Base-by-base conservation (phyloP, 2,888 invertebrate species). In the Caenorhabditis plicata region DNA sequence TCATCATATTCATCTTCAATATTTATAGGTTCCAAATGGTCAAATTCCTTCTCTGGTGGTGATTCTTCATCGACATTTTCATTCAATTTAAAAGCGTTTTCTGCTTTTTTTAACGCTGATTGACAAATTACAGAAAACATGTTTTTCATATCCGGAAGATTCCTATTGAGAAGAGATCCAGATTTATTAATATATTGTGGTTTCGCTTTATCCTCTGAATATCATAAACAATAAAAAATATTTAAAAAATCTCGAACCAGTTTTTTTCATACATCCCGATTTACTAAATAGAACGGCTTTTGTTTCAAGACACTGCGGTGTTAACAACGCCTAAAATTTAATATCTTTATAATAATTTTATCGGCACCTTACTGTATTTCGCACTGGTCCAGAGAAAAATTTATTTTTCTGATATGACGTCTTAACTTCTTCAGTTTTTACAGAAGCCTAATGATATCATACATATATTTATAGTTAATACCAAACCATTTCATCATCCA, bases 91-190 rank as follows among this genome's bases (percentile, higher is more conserved):
- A 57, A 4, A 27, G 31, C 27, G 3, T 20, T 27, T 2, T 45
- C 56, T 4, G 46, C 26, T 23, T 61, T 61, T 8, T 29, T 39
- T 15, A 55, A 19, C 0, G 44, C 47, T 0, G 53, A 49, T 32
- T 54, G 43, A 9, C 46, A 9, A 7, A 61, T 4, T 3, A 61
- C 51, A 31, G 50, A 50, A 43, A 61, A 51, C 47, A 55, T 41
- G 23, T 55, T 54, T 36, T 46, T 44, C 61, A 61, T 61, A 31
- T 47, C 54, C 4, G 61, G 54, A n/a, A 61, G 26, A 32, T 61
- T 55, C 31, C 36, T 25, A 22, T 61, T 61, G 9, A 61, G 26
- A 0, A 27, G 9, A 4, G 60, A 60, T 19, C 57, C 51, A 7
- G 32, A 20, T 27, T 39, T 22, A 32, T 57, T n/a, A n/a, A n/a